Conservation (phyloP, 2,113 vertebrate genomes). For the Peucedramus taeniatus region DNA sequence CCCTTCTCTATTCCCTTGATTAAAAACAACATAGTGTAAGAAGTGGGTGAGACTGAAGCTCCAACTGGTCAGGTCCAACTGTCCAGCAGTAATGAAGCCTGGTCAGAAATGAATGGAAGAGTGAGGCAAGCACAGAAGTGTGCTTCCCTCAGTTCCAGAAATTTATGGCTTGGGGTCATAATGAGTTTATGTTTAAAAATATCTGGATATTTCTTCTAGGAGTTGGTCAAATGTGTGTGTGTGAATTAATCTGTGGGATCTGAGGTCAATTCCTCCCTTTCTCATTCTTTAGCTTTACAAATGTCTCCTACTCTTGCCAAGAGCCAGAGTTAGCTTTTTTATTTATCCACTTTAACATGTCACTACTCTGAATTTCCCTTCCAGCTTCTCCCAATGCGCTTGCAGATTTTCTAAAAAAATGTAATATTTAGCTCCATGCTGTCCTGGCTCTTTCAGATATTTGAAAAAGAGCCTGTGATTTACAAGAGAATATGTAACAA, state of each 20-base stretch:
- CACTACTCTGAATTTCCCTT: background rate
- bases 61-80: background rate
- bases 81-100: background rate
- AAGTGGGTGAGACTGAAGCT: background rate
- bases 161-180: fast-evolving
- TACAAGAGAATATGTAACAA: background rate
- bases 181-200: background rate
- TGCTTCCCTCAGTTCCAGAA: background rate
- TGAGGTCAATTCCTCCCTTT: background rate
- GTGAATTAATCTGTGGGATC: background rate
- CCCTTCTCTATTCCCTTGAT: background rate
- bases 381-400: background rate
- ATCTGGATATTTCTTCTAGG: background rate
- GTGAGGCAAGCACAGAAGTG: background rate
- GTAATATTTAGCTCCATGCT: background rate
- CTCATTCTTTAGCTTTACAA: background rate
- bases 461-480: background rate
- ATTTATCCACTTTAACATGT: background rate
- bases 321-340: background rate
- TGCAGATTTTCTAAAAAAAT: background rate
- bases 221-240: background rate
- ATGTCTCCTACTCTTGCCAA: background rate
- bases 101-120: background rate
- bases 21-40: background rate
- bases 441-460: background rate